phyloP scores from a whole-genome alignment of 2,113 vertebrate genomes.

The Rhipidura dahli region DNA sequence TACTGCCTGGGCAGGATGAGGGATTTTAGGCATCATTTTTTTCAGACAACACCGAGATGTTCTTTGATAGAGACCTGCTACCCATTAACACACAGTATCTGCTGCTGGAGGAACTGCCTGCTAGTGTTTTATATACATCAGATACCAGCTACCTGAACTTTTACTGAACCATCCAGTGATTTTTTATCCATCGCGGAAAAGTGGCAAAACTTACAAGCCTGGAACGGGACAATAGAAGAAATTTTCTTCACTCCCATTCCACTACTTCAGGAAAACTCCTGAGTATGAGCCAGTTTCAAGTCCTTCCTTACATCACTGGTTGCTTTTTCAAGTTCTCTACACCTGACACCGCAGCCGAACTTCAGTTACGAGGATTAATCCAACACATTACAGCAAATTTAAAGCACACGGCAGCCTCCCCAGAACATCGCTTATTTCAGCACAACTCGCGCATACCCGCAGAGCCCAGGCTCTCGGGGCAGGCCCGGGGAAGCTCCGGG shows the following conservation, averaged over 20 bases:
- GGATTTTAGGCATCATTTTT: rapidly evolving
- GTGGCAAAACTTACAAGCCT: neutral
- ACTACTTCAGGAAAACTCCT: neutral
- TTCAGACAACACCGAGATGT: neutral
- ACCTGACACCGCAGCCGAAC: neutral
- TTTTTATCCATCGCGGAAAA: neutral
- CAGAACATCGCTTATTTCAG: too few relatives aligned
- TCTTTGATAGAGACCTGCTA: neutral
- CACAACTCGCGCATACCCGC: rapidly evolving
- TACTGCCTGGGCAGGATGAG: rapidly evolving
- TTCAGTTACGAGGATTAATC: too few relatives aligned
- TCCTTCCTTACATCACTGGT: neutral
- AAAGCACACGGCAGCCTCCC: too few relatives aligned
- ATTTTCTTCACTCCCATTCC: neutral
- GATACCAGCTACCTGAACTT: neutral
- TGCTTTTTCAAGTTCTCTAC: neutral
- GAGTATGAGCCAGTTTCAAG: neutral
- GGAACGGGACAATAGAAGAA: neutral
- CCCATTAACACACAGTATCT: neutral
- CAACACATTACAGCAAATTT: rapidly evolving
- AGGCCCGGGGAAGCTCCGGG: too few relatives aligned
- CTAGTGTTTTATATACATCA: neutral
- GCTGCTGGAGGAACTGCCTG: neutral
- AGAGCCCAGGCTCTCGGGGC: neutral
- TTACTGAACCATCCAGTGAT: neutral